phyloP scores from a whole-genome alignment of 1,140 invertebrate species.

The Notospermus geniculatus region DNA sequence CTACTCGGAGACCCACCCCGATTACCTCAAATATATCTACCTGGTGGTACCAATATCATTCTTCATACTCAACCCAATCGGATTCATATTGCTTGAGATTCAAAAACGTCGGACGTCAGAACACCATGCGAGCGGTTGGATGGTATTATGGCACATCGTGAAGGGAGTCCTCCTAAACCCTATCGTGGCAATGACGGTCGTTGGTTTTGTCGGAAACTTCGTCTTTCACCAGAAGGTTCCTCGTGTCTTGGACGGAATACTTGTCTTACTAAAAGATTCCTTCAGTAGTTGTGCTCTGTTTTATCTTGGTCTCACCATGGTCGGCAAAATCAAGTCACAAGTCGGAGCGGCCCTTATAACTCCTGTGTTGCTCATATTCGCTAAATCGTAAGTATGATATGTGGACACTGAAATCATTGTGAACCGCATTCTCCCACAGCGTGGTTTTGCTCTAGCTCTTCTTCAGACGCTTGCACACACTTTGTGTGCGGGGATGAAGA shows the following conservation, averaged over 20 bases:
- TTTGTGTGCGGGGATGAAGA: too few species aligned
- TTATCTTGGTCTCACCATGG: slow-evolving; percentile 85
- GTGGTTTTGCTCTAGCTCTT: background rate
- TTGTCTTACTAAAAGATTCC: slow-evolving; percentile 65
- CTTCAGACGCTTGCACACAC: background rate
- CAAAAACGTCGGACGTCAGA: slow-evolving; percentile 62
- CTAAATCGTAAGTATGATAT: slow-evolving; percentile 74
- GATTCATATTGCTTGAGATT: slow-evolving; percentile 87
- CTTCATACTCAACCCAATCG: slow-evolving; percentile 88
- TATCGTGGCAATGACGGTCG: slow-evolving; percentile 86
- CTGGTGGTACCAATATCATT: slow-evolving; percentile 90
- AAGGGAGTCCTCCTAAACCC: slow-evolving; percentile 84
- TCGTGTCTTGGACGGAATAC: slow-evolving; percentile 68
- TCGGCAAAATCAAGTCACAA: slow-evolving; percentile 80
- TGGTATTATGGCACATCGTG: slow-evolving; percentile 35
- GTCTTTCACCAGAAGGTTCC: slow-evolving; percentile 77
- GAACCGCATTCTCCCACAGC: too few species aligned
- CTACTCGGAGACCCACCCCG: slow-evolving; percentile 72
- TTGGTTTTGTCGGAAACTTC: slow-evolving; percentile 85
- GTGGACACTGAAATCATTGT: background rate
- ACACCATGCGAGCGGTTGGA: slow-evolving; percentile 18
- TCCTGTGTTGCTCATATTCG: slow-evolving; percentile 80
- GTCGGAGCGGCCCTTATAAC: slow-evolving; percentile 74
- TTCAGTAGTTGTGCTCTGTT: slow-evolving; percentile 91
- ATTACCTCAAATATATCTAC: slow-evolving; percentile 88